Evolutionary conservation across 2,888 invertebrate genomes (phyloP).

Genomic region (Diabrotica balteata): DNA sequence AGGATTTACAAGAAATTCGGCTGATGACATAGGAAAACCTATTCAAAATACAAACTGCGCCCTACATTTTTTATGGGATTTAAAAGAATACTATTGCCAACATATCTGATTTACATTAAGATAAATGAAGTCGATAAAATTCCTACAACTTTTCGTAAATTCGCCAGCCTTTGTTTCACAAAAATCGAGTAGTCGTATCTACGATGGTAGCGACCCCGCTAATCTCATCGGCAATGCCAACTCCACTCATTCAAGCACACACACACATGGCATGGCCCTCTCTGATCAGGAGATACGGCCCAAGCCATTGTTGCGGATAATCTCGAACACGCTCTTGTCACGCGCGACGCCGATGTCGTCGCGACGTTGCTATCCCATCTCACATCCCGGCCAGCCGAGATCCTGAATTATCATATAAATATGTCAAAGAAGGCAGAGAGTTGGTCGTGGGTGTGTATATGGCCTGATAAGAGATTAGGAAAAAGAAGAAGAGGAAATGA

Average conservation of each 20-base stretch:
- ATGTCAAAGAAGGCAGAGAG: slow-evolving; percentile 43
- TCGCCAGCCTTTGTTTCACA: too few relatives aligned
- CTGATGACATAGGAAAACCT: too few relatives aligned
- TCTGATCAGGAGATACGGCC: slow-evolving; percentile 54
- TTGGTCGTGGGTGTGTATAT: slow-evolving; percentile 33
- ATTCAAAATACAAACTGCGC: too few relatives aligned
- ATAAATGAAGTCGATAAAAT: too few relatives aligned
- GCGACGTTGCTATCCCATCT: slow-evolving; percentile 14
- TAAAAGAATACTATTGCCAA: too few relatives aligned
- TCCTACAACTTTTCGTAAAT: too few relatives aligned
- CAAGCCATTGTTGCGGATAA: slow-evolving; percentile 53
- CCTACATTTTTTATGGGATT: too few relatives aligned
- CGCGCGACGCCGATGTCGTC: slow-evolving; percentile 43
- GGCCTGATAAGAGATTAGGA: slow-evolving; percentile 36
- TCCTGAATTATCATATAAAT: slow-evolving; percentile 51
- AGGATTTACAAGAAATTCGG: too few relatives aligned
- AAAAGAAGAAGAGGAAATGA: slow-evolving; percentile 23
- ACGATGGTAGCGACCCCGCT: slow-evolving; percentile 23
- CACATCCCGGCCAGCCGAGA: slow-evolving; percentile 25
- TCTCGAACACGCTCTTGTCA: slow-evolving; percentile 56
- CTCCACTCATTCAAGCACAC: slow-evolving; percentile 22
- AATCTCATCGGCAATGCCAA: slow-evolving; percentile 39
- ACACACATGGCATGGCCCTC: slow-evolving; percentile 40
- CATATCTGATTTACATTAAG: too few relatives aligned
- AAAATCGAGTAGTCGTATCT: neutral